phyloP scores from a whole-genome alignment of 2,888 invertebrate genomes.

The Pomacea canaliculata region DNA sequence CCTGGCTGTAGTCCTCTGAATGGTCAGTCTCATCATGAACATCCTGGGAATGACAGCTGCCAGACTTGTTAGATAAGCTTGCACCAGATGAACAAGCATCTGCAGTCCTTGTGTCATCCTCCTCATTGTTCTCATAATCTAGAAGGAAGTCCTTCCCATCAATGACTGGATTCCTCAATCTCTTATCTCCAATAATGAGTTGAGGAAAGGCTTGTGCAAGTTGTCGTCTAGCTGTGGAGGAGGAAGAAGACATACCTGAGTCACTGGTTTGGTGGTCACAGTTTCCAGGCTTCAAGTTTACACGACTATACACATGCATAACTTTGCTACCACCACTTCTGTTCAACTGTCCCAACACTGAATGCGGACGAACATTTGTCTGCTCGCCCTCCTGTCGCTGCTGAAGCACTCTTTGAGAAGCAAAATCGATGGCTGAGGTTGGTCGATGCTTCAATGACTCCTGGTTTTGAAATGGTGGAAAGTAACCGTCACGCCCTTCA shows the following conservation, averaged over 20 bases:
- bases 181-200: not conserved
- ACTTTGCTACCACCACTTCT: slow-evolving; percentile 11
- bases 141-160: slow-evolving; percentile 1
- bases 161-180: not conserved
- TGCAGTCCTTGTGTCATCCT: slow-evolving; percentile 31
- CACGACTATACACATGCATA: slow-evolving; percentile 12
- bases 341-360: slow-evolving; percentile 38
- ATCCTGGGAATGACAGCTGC: slow-evolving; percentile 20
- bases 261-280: not conserved
- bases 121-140: slow-evolving; percentile 23
- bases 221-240: not conserved
- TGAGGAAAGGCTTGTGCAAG: slow-evolving; percentile 9
- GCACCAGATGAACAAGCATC: slow-evolving; percentile 15
- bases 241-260: not conserved
- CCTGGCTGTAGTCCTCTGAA: slow-evolving; percentile 21
- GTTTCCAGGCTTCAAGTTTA: not conserved
- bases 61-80: slow-evolving; percentile 12
- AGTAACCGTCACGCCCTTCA: slow-evolving; percentile 29
- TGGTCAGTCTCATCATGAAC: slow-evolving; percentile 18
- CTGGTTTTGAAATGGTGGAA: slow-evolving; percentile 5
- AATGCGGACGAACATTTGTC: slow-evolving; percentile 26
- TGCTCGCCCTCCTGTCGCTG: slow-evolving; percentile 30
- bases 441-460: slow-evolving; percentile 36
- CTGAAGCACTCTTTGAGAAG: slow-evolving; percentile 32
- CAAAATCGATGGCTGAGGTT: slow-evolving; percentile 55